Conservation (phyloP, 2,113 vertebrate species). For the Oncorhynchus mykiss region DNA sequence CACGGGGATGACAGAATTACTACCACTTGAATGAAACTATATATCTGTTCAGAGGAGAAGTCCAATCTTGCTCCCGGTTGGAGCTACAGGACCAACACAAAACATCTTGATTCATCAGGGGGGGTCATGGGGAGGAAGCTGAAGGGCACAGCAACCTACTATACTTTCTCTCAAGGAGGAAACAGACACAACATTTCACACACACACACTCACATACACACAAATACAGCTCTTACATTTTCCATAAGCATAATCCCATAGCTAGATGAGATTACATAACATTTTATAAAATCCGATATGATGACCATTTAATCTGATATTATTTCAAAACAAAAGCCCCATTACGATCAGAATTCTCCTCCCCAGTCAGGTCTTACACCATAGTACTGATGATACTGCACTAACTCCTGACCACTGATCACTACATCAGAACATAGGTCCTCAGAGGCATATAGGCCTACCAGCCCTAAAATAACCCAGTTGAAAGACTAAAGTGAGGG, state of each 20-base stretch:
- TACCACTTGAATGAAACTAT: constrained; percentile 78
- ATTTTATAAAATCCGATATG: no score
- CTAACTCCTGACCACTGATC: not conserved
- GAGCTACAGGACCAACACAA: not conserved
- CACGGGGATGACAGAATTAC: constrained; percentile 78
- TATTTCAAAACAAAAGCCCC: no score
- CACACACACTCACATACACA: not conserved
- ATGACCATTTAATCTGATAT: no score
- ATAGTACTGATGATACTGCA: not conserved
- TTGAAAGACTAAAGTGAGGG: no score
- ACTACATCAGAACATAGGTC: not conserved
- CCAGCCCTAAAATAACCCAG: no score
- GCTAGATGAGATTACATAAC: no score
- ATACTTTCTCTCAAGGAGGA: constrained; percentile 59
- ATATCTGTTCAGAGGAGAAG: constrained; percentile 70
- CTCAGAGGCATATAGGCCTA: not conserved
- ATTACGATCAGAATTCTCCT: no score
- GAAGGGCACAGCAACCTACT: constrained; percentile 42
- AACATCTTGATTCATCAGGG: constrained; percentile 34
- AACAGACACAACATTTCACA: constrained; percentile 12
- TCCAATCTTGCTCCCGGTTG: constrained; percentile 65
- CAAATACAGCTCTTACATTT: not conserved
- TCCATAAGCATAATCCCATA: no score
- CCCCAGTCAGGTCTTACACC: no score
- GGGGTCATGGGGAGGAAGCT: no score